Evolutionary conservation across 1,140 invertebrate genomes (phyloP), one percentile per base, ranked within the genome.

Genomic region (Pteromalus puparum): DNA sequence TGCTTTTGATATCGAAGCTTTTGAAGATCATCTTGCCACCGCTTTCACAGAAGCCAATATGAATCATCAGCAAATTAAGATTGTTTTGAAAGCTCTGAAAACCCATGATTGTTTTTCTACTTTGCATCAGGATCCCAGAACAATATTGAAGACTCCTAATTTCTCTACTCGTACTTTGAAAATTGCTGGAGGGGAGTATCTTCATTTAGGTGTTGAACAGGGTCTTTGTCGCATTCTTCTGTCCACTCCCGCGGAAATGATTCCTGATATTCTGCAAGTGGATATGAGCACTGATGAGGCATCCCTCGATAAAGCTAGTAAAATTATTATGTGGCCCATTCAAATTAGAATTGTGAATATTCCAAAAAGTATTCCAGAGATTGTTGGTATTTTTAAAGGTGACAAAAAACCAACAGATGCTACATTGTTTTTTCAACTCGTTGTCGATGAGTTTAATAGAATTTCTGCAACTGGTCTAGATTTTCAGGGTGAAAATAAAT

Each of bases 231-330:
- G 30, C n/a, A 72, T 80, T 70, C 18, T 83, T 48, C 26, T 26
- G 3, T 15, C 13, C 2, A 75, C 73, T 13, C 79, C 15, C 28
- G 34, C 26, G 6, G 15, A 73, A 67, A 24, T 38, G 10, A 83
- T 85, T 65, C 87, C 85, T 9, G 70, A 86, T n/a, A 15, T 81
- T 72, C 68, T 89, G 2, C 42, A 86, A 84, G 46, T 89, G 21
- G 87, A 87, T 81, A 81, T 89, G 12, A 88, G 82, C 21, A 87
- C 84, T 13, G 88, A 89, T 74, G 88, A 87, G 76, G 87, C 83
- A 12, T 68, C 61, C 72, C 48, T 42, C 0, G 81, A 87, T 81
- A 81, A 85, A 77, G 61, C 5, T 13, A 78, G 81, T 1, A 85
- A 70, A 70, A 81, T 82, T 42, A 15, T 77, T 0, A 88, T 89